These are phyloP conservation scores for Bambusicola thoracicus DNA, from an alignment of 2,113 vertebrate species.

Conservation along the genomic window DNA sequence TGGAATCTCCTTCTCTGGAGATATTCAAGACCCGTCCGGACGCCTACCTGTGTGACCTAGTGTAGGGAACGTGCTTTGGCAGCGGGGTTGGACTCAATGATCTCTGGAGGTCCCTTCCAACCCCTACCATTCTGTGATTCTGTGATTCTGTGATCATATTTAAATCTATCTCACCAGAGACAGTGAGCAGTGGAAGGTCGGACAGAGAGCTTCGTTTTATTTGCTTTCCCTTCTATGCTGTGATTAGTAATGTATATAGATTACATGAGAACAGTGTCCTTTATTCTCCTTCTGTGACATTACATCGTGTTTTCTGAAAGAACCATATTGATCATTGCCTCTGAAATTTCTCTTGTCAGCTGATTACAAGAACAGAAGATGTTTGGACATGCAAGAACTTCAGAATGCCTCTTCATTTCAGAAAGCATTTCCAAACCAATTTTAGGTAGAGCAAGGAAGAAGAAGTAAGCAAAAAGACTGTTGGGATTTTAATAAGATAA, in stretches of 20 bases:
- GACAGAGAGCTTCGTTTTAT: background rate
- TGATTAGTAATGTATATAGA: background rate
- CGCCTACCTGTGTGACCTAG: no score
- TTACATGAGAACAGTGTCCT: background rate
- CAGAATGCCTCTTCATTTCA: background rate
- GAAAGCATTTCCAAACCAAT: background rate
- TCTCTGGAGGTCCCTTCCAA: no score
- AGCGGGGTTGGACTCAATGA: no score
- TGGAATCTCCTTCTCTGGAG: no score
- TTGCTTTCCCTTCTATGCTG: background rate
- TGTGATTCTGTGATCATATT: no score
- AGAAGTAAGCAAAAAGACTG: background rate
- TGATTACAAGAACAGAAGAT: background rate
- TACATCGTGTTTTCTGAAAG: background rate
- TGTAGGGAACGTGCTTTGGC: no score
- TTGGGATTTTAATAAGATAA: background rate
- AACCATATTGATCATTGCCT: background rate
- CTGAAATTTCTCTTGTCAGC: background rate
- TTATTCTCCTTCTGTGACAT: background rate
- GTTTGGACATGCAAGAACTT: background rate
- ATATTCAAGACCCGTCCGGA: no score
- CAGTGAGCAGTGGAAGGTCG: background rate
- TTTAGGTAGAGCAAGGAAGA: background rate
- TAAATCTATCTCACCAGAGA: background rate
- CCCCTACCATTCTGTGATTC: no score